Evolutionary conservation across 2,888 invertebrate genomes (phyloP), one percentile per base, ranked within the genome.

Genomic region (Brachynemurus nebulosus): DNA sequence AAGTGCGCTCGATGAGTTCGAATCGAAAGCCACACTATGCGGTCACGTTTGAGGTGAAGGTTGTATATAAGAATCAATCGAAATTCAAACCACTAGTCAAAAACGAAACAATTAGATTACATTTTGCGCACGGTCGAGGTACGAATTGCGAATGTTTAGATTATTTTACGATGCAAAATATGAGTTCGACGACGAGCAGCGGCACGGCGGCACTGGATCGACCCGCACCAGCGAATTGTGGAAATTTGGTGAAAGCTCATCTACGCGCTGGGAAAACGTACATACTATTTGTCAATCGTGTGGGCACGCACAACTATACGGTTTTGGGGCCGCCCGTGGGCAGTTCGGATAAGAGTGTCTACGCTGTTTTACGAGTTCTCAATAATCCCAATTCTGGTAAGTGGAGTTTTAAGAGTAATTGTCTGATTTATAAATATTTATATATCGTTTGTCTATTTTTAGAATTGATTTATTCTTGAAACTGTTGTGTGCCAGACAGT

Each of bases 1-100:
- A 74, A 57, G 77, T 74, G 46, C 65, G 74, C 50, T 77, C 78
- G 51, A 73, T 74, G 69, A 73, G 74, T 52, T 64, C 66, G 40
- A 64, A 69, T 53, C 66, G 72, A 40, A 68, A 69, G 40, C 64
- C 68, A 44, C 73, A 72, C 55, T 79, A 77, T 62, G 72, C 74
- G 50, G 78, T 76, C 52, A 75, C 78, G 47, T 77, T 80, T 62
- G 74, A 74, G 59, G 76, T 80, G 52, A 66, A 71, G 53, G 66
- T 72, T 50, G 70, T 74, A 51, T 73, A 71, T 61, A 80, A 80
- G 61, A 72, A 71, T 53, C 72, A 71, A 51, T 57, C 64, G 49
- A 65, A 66, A 35, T 60, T 59, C 52, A 56, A 59, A 53, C 60
- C 64, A 50, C 50, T 68, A 43, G 60, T 60, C 51, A 62, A 63